phyloP scores from a whole-genome alignment of 1,140 invertebrate species.

The Chironomus tepperi region DNA sequence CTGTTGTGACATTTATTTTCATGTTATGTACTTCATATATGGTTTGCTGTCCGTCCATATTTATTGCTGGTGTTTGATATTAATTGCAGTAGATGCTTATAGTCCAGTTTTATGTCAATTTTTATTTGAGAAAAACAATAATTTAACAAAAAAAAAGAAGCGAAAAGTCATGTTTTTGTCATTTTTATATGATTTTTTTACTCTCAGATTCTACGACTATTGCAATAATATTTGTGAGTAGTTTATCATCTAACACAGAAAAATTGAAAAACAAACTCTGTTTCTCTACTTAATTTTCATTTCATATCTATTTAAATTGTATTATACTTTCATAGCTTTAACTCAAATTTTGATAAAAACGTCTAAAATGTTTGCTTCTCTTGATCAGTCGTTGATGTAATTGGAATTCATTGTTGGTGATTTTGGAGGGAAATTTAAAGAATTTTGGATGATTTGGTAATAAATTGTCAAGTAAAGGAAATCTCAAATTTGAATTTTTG shows the following conservation, averaged over 20 bases:
- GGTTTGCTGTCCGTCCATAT: not conserved
- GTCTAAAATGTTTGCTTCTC: not conserved
- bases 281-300: not conserved
- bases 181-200: not conserved
- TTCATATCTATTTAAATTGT: not conserved
- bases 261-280: conserved; percentile 14
- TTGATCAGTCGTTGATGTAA: not conserved
- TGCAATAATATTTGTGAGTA: not conserved
- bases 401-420: not conserved
- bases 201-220: too few species aligned
- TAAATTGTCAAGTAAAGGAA: too few species aligned
- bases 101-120: not conserved
- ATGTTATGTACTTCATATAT: not conserved
- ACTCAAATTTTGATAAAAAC: too few species aligned
- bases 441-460: too few species aligned
- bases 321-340: not conserved
- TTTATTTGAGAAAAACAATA: too few species aligned
- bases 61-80: not conserved
- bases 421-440: too few species aligned
- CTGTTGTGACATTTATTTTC: too few species aligned
- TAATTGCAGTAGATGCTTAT: not conserved
- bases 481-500: too few species aligned
- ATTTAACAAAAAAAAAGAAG: not conserved
- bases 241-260: not conserved
- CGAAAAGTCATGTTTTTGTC: not conserved